phyloP scores from a whole-genome alignment of 1,140 invertebrate species.

The Bombus cullumanus region DNA sequence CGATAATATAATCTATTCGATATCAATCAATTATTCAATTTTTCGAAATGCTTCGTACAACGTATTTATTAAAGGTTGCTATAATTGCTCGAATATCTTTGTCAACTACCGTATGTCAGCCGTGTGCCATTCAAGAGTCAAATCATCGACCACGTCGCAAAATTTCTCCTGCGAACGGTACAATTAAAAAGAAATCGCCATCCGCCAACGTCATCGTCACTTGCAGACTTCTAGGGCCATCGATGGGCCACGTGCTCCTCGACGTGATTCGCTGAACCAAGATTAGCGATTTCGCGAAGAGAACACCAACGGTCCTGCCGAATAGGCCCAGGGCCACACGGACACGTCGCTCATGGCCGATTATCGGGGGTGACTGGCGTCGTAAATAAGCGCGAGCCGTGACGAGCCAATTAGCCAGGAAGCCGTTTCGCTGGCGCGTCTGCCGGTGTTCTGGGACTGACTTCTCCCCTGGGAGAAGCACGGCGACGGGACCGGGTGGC shows the following conservation, averaged over 20 bases:
- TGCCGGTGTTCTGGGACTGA: conserved; percentile 70
- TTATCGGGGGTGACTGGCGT: conserved; percentile 47
- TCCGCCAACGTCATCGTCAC: neutral
- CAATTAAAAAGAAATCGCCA: neutral
- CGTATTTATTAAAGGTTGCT: too few relatives aligned
- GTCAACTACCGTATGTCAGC: too few relatives aligned
- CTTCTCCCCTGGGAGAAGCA: conserved; percentile 74
- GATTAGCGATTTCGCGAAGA: neutral
- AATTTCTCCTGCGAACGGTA: too few relatives aligned
- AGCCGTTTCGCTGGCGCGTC: conserved; percentile 54
- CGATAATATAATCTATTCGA: neutral
- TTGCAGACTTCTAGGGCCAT: neutral
- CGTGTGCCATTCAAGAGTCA: too few relatives aligned
- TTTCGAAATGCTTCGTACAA: neutral
- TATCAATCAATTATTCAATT: neutral
- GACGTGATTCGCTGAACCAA: neutral
- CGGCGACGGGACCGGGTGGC: conserved; percentile 81
- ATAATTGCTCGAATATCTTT: too few relatives aligned
- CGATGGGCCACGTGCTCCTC: conserved; percentile 18
- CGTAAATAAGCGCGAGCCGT: conserved; percentile 71
- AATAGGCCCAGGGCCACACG: neutral
- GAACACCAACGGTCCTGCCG: neutral
- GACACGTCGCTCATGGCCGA: conserved; percentile 21
- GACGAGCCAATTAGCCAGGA: conserved; percentile 66
- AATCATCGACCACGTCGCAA: too few relatives aligned